Conservation (phyloP, 1,140 invertebrate species). For the Forficula auricularia region DNA sequence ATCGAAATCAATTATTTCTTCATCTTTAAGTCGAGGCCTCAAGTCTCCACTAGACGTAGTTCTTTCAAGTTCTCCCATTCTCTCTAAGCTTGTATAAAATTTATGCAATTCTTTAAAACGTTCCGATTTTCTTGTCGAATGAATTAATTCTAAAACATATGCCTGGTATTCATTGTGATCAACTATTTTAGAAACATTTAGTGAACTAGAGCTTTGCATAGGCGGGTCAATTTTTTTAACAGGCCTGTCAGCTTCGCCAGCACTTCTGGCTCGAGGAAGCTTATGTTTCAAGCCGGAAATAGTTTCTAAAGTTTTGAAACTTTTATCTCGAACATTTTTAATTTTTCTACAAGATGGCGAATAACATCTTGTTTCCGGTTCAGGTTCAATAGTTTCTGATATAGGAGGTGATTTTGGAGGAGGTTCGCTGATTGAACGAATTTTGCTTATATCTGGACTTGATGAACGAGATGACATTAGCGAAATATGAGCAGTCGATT, state of each 20-base stretch:
- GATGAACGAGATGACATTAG: slow-evolving; percentile 25
- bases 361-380: neutral
- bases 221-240: slow-evolving; percentile 14
- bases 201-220: slow-evolving; percentile 27
- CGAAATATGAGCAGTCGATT: slow-evolving; percentile 19
- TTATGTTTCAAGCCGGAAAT: slow-evolving; percentile 21
- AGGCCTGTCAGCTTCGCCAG: slow-evolving; percentile 29
- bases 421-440: slow-evolving; percentile 3
- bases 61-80: slow-evolving; percentile 63
- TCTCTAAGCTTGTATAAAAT: slow-evolving; percentile 71
- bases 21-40: slow-evolving; percentile 45
- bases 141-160: slow-evolving; percentile 51
- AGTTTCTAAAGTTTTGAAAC: slow-evolving; percentile 21
- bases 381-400: no score
- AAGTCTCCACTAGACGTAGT: slow-evolving; percentile 51
- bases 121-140: slow-evolving; percentile 52
- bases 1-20: slow-evolving; percentile 72
- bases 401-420: no score
- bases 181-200: slow-evolving; percentile 24
- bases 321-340: slow-evolving; percentile 25
- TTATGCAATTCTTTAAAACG: slow-evolving; percentile 70
- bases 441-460: slow-evolving; percentile 16
- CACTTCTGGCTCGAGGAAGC: slow-evolving; percentile 37
- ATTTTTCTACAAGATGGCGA: slow-evolving; percentile 47
- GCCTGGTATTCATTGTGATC: slow-evolving; percentile 42